Conservation (phyloP, 2,888 invertebrate genomes). For the Drosophila sordidula region DNA sequence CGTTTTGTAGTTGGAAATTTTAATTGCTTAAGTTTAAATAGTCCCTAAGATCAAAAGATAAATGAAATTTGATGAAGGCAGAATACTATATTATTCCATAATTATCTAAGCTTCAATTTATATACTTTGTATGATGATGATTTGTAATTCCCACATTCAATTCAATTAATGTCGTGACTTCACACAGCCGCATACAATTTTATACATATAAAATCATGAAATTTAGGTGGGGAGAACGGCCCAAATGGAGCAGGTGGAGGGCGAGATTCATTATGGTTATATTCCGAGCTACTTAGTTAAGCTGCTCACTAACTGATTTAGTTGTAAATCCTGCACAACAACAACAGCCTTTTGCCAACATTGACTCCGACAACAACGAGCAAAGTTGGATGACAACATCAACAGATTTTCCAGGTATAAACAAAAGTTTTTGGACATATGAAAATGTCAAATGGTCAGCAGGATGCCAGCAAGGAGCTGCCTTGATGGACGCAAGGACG, state of each 20-base stretch:
- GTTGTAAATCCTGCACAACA: slow-evolving; percentile 3
- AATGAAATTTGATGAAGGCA: too few species aligned
- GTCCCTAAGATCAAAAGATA: too few species aligned
- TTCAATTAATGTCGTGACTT: neutral
- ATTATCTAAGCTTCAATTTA: too few species aligned
- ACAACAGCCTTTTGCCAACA: neutral
- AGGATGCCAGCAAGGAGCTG: neutral
- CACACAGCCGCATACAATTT: neutral
- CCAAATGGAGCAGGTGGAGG: neutral
- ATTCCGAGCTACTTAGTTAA: slow-evolving; percentile 5
- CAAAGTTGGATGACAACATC: slow-evolving; percentile 5
- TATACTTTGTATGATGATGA: too few species aligned
- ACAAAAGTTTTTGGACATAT: neutral
- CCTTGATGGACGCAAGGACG: slow-evolving; percentile 4
- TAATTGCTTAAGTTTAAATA: too few species aligned
- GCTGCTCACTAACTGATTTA: slow-evolving; percentile 11
- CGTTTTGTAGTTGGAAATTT: too few species aligned
- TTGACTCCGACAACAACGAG: neutral
- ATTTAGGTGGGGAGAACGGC: neutral
- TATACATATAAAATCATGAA: neutral
- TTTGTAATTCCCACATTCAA: too few species aligned
- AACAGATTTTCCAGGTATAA: slow-evolving; percentile 16
- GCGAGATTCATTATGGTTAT: slow-evolving; percentile 4
- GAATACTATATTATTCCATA: too few species aligned
- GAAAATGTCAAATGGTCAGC: neutral